Percentiles rank a stretch among this genome's conserved stretches.
phyloP scores from a whole-genome alignment of 2,888 invertebrate species.

The Dysmachus trigonus region DNA sequence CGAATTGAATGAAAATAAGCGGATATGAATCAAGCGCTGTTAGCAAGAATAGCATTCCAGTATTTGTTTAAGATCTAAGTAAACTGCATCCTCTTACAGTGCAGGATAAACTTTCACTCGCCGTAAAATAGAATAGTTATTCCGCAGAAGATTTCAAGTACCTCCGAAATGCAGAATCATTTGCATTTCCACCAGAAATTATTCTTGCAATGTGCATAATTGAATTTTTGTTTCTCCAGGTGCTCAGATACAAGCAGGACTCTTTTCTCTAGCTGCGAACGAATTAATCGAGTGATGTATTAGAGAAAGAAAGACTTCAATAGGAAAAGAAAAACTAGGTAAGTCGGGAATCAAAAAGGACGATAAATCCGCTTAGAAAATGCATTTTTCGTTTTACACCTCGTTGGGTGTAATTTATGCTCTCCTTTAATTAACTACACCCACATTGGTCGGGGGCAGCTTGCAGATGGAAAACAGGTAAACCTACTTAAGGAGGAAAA shows the following conservation, averaged over 20 bases:
- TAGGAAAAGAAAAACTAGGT: background rate
- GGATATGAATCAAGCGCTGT: background rate
- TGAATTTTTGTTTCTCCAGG: background rate
- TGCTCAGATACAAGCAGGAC: background rate
- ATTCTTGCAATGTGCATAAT: background rate
- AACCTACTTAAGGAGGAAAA: conserved; percentile 6
- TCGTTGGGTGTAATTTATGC: background rate
- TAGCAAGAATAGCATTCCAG: background rate
- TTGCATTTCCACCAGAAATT: background rate
- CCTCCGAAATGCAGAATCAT: background rate
- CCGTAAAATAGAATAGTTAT: background rate
- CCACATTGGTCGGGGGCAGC: background rate
- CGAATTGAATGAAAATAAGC: background rate
- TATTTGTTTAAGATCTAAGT: background rate
- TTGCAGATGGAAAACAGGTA: background rate
- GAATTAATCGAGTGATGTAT: background rate
- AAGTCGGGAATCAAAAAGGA: background rate
- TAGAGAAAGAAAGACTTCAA: background rate
- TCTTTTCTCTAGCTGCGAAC: background rate
- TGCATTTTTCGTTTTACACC: background rate
- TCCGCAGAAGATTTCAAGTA: background rate
- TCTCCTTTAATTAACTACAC: conserved; percentile 1
- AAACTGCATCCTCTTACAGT: background rate
- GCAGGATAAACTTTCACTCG: background rate
- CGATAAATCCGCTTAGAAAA: background rate